Evolutionary conservation across 2,888 invertebrate genomes (phyloP).

Genomic region (Heliothis peltigera): DNA sequence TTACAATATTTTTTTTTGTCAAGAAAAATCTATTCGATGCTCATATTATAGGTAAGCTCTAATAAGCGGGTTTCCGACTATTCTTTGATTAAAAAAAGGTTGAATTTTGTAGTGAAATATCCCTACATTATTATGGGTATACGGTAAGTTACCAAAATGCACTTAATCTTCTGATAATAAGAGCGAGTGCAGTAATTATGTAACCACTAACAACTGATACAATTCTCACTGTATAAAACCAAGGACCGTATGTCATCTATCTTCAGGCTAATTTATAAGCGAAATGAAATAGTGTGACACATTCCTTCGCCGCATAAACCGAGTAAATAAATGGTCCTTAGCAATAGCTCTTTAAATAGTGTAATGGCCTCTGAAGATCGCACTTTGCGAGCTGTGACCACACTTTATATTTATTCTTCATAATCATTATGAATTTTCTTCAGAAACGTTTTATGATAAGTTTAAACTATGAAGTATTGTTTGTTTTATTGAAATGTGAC

Average conservation of each 20-base stretch:
- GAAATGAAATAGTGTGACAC: slow-evolving; percentile 43
- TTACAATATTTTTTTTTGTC: no score
- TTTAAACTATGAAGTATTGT: no score
- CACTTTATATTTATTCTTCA: slow-evolving; percentile 37
- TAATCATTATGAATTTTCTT: slow-evolving; percentile 2
- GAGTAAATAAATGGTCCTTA: slow-evolving; percentile 45
- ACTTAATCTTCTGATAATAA: not conserved
- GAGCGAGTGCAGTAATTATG: not conserved
- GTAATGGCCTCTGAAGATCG: slow-evolving; percentile 39
- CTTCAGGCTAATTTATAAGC: slow-evolving; percentile 21
- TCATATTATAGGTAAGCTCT: no score
- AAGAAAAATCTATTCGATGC: no score
- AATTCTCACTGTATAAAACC: not conserved
- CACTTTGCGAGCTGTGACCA: slow-evolving; percentile 33
- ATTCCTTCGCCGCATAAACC: slow-evolving; percentile 39
- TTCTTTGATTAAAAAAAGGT: no score
- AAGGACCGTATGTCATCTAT: not conserved
- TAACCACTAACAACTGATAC: not conserved
- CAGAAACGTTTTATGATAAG: not conserved
- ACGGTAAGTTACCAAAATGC: no score
- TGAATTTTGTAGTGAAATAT: no score
- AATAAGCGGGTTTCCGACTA: no score
- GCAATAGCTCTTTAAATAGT: slow-evolving; percentile 52
- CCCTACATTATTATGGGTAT: no score
- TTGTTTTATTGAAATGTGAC: no score